These are phyloP conservation scores for Drosophila mulleri DNA, from an alignment of 2,888 invertebrate genomes.

Conservation along the genomic window DNA sequence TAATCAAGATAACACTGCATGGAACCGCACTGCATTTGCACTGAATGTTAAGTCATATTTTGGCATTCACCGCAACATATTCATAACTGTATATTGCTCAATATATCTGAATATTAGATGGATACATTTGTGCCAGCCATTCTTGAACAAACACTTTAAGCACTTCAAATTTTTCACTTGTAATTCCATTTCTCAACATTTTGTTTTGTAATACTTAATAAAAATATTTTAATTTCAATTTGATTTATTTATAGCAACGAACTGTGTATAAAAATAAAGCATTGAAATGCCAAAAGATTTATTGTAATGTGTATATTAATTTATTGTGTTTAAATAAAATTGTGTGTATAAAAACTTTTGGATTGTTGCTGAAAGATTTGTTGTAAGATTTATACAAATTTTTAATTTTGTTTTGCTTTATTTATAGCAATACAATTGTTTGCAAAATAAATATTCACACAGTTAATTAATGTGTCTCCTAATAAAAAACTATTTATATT, in stretches of 20 bases:
- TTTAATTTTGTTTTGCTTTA: no score
- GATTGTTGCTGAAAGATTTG: no score
- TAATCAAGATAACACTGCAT: constrained; percentile 7
- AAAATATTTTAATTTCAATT: background rate
- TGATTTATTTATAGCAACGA: background rate
- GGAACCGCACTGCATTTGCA: background rate
- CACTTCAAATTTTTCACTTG: background rate
- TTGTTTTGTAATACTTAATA: background rate
- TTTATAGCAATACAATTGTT: no score
- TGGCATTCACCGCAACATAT: background rate
- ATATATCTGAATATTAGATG: background rate
- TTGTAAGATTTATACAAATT: no score
- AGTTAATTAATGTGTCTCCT: no score
- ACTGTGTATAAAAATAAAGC: background rate
- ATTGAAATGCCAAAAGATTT: no score
- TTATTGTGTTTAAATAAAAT: no score
- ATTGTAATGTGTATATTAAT: no score
- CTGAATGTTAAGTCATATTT: constrained; percentile 1
- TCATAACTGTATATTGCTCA: background rate
- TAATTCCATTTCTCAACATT: background rate
- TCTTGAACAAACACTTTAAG: background rate
- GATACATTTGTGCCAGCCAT: background rate
- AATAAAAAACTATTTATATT: no score
- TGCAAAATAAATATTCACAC: no score
- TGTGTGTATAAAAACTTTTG: no score